These are phyloP conservation scores for Coenobita brevimanus DNA, from an alignment of 1,140 invertebrate genomes.

Conservation along the genomic window DNA sequence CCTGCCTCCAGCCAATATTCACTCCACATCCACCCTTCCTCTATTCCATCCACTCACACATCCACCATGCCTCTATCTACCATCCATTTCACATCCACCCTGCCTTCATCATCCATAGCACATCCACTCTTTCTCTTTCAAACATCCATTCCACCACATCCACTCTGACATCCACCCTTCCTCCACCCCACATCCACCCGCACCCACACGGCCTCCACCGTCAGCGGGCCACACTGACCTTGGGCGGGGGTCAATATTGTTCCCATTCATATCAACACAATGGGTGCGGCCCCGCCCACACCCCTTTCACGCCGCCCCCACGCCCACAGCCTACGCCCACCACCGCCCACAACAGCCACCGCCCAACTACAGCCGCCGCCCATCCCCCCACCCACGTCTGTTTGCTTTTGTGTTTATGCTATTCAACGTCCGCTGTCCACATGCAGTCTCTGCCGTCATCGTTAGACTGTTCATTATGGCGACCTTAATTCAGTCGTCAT, in stretches of 20 bases:
- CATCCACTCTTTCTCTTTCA: neutral
- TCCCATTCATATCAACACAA: constrained; percentile 46
- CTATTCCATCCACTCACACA: neutral
- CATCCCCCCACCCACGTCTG: neutral
- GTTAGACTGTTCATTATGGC: too few relatives aligned
- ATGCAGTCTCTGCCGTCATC: too few relatives aligned
- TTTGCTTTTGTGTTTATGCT: too few relatives aligned
- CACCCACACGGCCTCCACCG: neutral
- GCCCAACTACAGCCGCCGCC: neutral
- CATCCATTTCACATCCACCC: neutral
- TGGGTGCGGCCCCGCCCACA: constrained; percentile 19
- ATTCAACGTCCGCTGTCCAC: too few relatives aligned
- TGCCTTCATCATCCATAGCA: neutral
- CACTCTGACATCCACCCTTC: neutral
- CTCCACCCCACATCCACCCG: neutral
- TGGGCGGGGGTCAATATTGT: constrained; percentile 32
- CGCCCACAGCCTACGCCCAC: constrained; percentile 14
- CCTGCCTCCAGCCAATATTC: neutral
- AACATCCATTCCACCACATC: neutral
- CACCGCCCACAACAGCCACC: too few relatives aligned
- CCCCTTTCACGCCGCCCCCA: constrained; percentile 31
- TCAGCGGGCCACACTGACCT: constrained; percentile 2
- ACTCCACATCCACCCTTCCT: neutral
- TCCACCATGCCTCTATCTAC: neutral
- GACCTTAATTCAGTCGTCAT: too few relatives aligned